Evolutionary conservation across 1,140 invertebrate genomes (phyloP).

Genomic region (Drosophila truncata): DNA sequence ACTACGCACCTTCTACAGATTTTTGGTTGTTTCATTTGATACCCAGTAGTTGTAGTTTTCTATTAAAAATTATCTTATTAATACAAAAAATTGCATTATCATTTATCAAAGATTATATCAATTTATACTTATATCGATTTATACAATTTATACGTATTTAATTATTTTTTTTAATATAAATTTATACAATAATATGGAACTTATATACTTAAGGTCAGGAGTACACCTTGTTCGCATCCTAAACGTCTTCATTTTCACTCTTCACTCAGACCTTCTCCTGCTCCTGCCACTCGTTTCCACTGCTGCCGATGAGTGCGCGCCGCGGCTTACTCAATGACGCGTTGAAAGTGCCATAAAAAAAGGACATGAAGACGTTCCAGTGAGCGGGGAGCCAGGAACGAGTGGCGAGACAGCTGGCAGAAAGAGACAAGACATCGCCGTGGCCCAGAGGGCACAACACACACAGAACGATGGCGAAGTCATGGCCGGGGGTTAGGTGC

Average conservation of each 20-base stretch:
- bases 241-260: conserved; percentile 75
- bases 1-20: neutral
- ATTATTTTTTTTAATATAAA: too few relatives aligned
- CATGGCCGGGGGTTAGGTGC: conserved; percentile 67
- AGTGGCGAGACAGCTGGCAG: conserved; percentile 6
- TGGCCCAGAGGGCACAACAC: neutral
- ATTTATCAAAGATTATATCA: neutral
- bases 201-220: neutral
- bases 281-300: conserved; percentile 26
- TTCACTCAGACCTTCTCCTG: conserved; percentile 36
- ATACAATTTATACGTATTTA: too few relatives aligned
- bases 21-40: neutral
- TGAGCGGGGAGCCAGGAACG: neutral
- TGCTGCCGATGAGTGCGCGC: conserved; percentile 71
- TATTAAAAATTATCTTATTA: neutral
- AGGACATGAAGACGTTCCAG: conserved; percentile 73
- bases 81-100: neutral
- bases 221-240: conserved; percentile 27
- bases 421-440: conserved; percentile 24
- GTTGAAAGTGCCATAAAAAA: conserved; percentile 83
- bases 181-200: neutral
- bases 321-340: conserved; percentile 80
- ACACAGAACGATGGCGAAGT: conserved; percentile 4
- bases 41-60: neutral
- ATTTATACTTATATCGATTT: too few relatives aligned